A percentile compares a stretch with the other conserved stretches of the same genome.
These are phyloP conservation scores for Prostheceraeus crozeri DNA, from an alignment of 2,888 invertebrate genomes.

Conservation along the genomic window DNA sequence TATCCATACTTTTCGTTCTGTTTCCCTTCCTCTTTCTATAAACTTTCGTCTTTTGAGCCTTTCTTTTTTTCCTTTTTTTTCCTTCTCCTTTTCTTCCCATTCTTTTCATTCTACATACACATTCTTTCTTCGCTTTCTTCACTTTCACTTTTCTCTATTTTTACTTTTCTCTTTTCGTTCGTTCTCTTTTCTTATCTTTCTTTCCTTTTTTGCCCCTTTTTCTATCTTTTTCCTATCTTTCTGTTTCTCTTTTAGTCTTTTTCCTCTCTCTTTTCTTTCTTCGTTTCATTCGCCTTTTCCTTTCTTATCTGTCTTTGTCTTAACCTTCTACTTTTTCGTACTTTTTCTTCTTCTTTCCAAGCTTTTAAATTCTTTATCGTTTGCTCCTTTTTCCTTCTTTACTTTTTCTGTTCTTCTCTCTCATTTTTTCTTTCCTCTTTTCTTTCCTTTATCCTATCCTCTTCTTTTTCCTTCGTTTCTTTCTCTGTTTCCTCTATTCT, in stretches of 20 bases:
- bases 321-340: not conserved
- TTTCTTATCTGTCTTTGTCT: not conserved
- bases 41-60: too few relatives aligned
- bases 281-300: not conserved
- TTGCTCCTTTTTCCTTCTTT: constrained; percentile 15
- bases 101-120: too few relatives aligned
- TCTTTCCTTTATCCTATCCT: not conserved
- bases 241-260: not conserved
- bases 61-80: too few relatives aligned
- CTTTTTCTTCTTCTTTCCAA: not conserved
- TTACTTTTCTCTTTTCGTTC: not conserved
- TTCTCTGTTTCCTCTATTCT: constrained; percentile 12
- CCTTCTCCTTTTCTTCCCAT: too few relatives aligned
- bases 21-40: too few relatives aligned
- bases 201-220: not conserved
- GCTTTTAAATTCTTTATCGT: not conserved
- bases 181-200: not conserved
- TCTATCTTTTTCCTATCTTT: not conserved
- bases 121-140: not conserved
- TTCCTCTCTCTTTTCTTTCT: not conserved
- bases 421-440: constrained; percentile 1
- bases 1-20: too few relatives aligned
- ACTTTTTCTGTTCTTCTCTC: not conserved
- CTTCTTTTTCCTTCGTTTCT: not conserved
- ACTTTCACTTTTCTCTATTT: not conserved